Conservation (phyloP, 2,888 invertebrate species). For the Papilio protenor region DNA sequence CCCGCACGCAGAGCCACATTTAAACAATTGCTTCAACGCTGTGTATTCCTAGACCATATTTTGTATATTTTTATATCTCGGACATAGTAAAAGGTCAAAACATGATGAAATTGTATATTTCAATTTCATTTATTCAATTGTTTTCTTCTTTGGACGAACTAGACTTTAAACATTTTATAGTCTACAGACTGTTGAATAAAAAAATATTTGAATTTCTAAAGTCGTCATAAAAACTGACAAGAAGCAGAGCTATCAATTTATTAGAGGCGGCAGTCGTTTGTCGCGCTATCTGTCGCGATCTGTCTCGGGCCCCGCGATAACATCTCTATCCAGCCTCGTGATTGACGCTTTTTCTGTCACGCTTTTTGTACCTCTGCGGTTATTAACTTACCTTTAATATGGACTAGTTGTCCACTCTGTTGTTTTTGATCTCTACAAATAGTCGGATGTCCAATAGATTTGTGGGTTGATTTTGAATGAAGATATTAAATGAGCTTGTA, state of each 20-base stretch:
- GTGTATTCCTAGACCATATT: not conserved
- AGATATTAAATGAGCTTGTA: not conserved
- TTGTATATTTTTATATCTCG: not conserved
- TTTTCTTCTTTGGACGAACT: not conserved
- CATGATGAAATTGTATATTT: too few species aligned
- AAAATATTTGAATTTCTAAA: not conserved
- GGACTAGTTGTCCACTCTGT: constrained; percentile 20
- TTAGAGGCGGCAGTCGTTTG: constrained; percentile 51
- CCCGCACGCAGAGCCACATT: not conserved
- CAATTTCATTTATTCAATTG: too few species aligned
- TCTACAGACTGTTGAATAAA: not conserved
- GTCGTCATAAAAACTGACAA: constrained; percentile 24
- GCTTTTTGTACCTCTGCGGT: constrained; percentile 32
- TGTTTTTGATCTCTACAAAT: constrained; percentile 2
- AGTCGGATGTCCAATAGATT: not conserved
- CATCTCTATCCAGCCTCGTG: constrained; percentile 55
- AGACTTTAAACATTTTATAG: not conserved
- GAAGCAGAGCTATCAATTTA: constrained; percentile 52
- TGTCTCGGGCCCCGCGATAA: constrained; percentile 57
- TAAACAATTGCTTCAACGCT: not conserved
- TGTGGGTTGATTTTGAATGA: not conserved
- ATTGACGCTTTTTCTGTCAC: constrained; percentile 45
- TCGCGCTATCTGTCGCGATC: constrained; percentile 49
- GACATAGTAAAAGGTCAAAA: not conserved
- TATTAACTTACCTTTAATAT: constrained; percentile 33